Base-by-base conservation (phyloP, 2,888 invertebrate genomes). In the Cremastinae sp. region DNA sequence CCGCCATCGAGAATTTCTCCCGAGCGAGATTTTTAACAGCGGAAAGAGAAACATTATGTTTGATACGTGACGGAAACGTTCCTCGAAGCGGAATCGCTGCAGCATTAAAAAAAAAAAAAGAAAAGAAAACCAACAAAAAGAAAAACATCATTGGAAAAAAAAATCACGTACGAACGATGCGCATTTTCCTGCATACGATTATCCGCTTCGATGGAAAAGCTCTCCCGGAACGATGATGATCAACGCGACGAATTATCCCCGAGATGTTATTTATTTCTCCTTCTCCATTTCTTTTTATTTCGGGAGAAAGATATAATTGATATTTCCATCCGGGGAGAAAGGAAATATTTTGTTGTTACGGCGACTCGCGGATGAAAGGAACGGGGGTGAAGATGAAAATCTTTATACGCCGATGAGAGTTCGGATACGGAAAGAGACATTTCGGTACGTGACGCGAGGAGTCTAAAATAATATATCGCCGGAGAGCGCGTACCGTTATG, bases 391-490 rank as follows among this genome's bases (percentile, higher is more conserved):
- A 77, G 77, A 77, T 77, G 69, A 56, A 34, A 74, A 77, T 77
- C 77, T 70, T 61, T 61, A 47, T 69, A 73, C 68, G 68, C 34
- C 49, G 70, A 73, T 56, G 43, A 75, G 79, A 84, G 82, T 81
- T 79, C 61, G 62, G 82, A 78, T 75, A 80, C 80, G 81, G 81
- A 85, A 82, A 83, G 85, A 85, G 85, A 84, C 78, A 81, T 85
- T 81, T 83, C 78, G 71, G 2, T 28, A 77, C 71, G 73, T 74
- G 65, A 74, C 75, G 64, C 75, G 75, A 58, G 58, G 45, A 68
- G 79, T 71, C 79, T 66, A 82, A 68, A 73, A 74, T 84, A 84
- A 85, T 85, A 85, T 85, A 85, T 85, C 79, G 78, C 80, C 79
- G 80, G 84, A 84, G 82, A 79, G 79, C 53, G 72, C 65, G 79